phyloP scores from a whole-genome alignment of 1,140 invertebrate species.

The Brachystomella parvula region DNA sequence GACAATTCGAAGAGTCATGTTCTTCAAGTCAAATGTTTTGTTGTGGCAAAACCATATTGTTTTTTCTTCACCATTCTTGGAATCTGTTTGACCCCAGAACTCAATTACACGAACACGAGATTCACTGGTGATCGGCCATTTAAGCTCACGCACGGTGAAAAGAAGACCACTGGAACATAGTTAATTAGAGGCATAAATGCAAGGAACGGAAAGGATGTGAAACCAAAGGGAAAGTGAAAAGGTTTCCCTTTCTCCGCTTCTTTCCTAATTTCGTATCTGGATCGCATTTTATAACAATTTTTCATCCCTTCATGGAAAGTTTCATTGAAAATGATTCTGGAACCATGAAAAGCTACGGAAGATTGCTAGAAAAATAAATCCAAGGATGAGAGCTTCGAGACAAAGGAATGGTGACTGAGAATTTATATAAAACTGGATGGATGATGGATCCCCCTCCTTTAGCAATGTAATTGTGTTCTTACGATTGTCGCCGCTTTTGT shows the following conservation, averaged over 20 bases:
- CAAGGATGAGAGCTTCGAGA: background rate
- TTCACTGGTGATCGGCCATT: slow-evolving; percentile 28
- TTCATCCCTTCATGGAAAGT: no score
- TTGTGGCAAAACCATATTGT: slow-evolving; percentile 16
- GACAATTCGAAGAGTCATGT: slow-evolving; percentile 26
- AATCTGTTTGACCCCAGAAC: slow-evolving; percentile 31
- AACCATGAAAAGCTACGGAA: no score
- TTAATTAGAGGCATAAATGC: slow-evolving; percentile 4
- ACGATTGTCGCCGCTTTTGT: slow-evolving; percentile 15
- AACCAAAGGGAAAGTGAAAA: no score
- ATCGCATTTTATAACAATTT: no score
- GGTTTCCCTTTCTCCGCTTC: no score
- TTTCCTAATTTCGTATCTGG: no score
- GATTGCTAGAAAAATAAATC: no score
- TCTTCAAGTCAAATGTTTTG: slow-evolving; percentile 28
- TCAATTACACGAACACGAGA: slow-evolving; percentile 20
- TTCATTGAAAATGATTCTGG: no score
- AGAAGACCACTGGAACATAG: slow-evolving; percentile 22
- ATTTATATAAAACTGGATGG: no score
- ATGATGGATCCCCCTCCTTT: no score
- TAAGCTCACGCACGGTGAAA: slow-evolving; percentile 26
- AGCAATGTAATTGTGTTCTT: no score
- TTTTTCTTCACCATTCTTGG: slow-evolving; percentile 9
- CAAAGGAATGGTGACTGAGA: background rate
- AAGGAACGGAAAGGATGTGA: no score